phyloP scores from a whole-genome alignment of 2,888 invertebrate genomes.

The Stenurella melanura region DNA sequence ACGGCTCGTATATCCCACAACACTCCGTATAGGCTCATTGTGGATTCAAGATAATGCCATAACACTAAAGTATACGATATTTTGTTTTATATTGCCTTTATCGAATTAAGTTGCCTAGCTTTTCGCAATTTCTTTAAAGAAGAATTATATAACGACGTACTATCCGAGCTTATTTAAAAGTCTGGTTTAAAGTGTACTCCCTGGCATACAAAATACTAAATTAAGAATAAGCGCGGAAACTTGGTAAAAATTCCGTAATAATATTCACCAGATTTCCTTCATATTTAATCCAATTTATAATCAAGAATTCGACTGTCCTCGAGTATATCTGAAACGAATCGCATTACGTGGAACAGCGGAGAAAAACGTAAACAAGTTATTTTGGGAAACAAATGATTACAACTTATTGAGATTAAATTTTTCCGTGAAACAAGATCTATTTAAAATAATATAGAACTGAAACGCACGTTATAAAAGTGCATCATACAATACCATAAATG shows the following conservation, averaged over 20 bases:
- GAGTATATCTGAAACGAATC: background rate
- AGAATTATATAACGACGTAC: conserved; percentile 43
- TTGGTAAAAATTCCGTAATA: conserved; percentile 51
- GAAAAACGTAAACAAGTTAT: background rate
- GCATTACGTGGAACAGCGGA: background rate
- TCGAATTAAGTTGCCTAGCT: conserved; percentile 43
- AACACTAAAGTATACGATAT: conserved; percentile 42
- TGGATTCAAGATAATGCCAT: conserved; percentile 40
- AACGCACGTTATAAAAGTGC: too few species aligned
- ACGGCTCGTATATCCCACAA: conserved; percentile 51
- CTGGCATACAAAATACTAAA: conserved; percentile 55
- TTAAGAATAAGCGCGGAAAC: conserved; percentile 53
- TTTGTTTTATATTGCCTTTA: conserved; percentile 44
- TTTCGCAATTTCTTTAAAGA: conserved; percentile 42
- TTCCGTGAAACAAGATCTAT: background rate
- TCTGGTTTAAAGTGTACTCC: conserved; percentile 37
- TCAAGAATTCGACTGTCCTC: conserved; percentile 42
- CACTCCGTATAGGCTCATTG: conserved; percentile 49
- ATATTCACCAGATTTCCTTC: conserved; percentile 56
- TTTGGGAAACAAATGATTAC: background rate
- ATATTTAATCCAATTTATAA: conserved; percentile 57
- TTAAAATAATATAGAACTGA: too few species aligned
- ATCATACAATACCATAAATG: too few species aligned
- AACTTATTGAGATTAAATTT: background rate
- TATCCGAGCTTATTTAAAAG: conserved; percentile 41